Conservation (phyloP, 2,888 invertebrate species). For the Himalopsyche japonica region DNA sequence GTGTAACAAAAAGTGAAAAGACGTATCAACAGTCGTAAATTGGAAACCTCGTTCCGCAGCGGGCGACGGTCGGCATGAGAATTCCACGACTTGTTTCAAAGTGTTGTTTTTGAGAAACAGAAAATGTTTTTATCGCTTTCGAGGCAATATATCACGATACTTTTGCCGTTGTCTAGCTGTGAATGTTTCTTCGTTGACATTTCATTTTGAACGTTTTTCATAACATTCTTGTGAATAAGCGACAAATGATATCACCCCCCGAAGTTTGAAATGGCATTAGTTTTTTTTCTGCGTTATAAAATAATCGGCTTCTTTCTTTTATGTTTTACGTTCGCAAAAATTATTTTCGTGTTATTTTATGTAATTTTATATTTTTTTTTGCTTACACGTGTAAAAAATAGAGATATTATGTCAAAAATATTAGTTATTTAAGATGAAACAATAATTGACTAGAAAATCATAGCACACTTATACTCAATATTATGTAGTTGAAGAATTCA, state of each 20-base stretch:
- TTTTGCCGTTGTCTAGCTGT: not conserved
- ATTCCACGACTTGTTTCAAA: not conserved
- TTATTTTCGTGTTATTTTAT: not conserved
- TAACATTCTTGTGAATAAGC: not conserved
- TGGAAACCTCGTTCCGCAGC: not conserved
- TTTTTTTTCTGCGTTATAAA: not conserved
- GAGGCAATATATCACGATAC: not conserved
- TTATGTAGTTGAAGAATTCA: too few relatives aligned
- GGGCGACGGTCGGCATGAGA: not conserved
- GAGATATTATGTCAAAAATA: too few relatives aligned
- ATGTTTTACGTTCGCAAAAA: not conserved
- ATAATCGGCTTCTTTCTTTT: not conserved
- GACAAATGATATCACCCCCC: not conserved
- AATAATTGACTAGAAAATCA: too few relatives aligned
- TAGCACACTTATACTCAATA: too few relatives aligned
- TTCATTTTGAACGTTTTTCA: not conserved
- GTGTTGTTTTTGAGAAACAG: not conserved
- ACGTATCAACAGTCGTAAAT: conserved; percentile 4
- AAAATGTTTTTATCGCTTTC: not conserved
- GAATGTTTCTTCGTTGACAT: not conserved
- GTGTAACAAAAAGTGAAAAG: not conserved
- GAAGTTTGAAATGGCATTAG: not conserved
- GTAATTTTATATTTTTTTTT: not conserved
- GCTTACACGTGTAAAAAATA: too few relatives aligned
- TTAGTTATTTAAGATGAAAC: too few relatives aligned